Conservation (phyloP, 2,888 invertebrate species). For the Cephus rjabovi region DNA sequence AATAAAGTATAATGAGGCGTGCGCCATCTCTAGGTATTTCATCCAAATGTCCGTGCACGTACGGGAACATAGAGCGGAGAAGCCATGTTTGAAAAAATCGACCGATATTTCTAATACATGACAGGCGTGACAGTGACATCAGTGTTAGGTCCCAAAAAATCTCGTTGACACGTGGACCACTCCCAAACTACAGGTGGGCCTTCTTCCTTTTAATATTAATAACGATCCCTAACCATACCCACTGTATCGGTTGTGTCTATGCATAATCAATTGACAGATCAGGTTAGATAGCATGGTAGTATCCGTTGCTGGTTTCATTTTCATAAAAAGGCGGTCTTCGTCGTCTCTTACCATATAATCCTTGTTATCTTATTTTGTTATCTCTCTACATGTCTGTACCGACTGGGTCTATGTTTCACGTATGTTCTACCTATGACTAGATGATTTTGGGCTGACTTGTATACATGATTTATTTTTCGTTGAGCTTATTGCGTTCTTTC, state of each 20-base stretch:
- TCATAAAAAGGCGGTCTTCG: not conserved
- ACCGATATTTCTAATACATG: not conserved
- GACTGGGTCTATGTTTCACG: not conserved
- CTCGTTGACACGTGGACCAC: constrained; percentile 4
- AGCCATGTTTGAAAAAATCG: not conserved
- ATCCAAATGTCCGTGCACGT: not conserved
- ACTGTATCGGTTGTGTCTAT: not conserved
- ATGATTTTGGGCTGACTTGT: not conserved
- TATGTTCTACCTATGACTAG: not conserved
- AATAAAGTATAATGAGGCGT: constrained; percentile 4
- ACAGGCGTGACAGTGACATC: not conserved
- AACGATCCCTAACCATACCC: not conserved
- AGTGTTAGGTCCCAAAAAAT: not conserved
- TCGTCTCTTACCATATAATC: too few species aligned
- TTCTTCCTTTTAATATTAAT: not conserved
- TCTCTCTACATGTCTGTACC: not conserved
- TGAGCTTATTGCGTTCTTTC: not conserved
- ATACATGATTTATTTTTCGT: not conserved
- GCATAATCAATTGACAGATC: not conserved
- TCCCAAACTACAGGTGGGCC: not conserved
- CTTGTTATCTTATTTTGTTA: not conserved
- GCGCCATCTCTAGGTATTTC: not conserved
- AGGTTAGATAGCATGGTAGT: not conserved
- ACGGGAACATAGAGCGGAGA: not conserved
- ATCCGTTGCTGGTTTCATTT: not conserved